These are phyloP conservation scores for Sparus aurata DNA, from an alignment of 2,797 vertebrate genomes.

Conservation along the genomic window DNA sequence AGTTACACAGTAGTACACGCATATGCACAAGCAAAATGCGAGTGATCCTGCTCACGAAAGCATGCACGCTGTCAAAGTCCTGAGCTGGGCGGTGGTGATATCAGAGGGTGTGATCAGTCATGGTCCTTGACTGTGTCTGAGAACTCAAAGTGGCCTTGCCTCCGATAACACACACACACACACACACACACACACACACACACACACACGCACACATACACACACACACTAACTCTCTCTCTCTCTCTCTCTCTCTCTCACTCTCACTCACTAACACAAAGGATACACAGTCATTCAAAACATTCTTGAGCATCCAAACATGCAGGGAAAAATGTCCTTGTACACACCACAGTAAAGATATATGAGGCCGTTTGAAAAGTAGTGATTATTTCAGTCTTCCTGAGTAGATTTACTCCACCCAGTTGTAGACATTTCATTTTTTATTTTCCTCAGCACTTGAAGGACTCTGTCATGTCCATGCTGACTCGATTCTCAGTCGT, in stretches of 20 bases:
- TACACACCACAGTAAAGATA: neutral
- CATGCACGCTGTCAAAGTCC: neutral
- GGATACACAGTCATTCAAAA: neutral
- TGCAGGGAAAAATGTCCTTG: neutral
- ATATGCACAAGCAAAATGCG: neutral
- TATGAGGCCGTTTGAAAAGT: neutral
- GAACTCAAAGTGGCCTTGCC: constrained; percentile 26
- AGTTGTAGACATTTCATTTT: neutral
- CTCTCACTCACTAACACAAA: neutral
- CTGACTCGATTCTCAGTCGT: neutral
- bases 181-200: constrained; percentile 5
- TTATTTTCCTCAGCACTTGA: neutral
- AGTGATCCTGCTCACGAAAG: neutral
- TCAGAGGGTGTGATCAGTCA: constrained; percentile 50
- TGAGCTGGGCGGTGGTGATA: constrained; percentile 12
- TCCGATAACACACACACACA: constrained; percentile 7
- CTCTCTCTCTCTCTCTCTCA: no score
- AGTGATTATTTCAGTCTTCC: neutral
- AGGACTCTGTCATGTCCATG: neutral
- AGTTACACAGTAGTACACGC: neutral
- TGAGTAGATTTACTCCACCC: neutral
- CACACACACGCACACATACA: neutral
- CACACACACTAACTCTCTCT: neutral
- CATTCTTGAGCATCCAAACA: neutral
- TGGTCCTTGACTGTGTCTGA: constrained; percentile 32